Conservation (phyloP, 2,113 vertebrate genomes). For the Meriones unguiculatus region DNA sequence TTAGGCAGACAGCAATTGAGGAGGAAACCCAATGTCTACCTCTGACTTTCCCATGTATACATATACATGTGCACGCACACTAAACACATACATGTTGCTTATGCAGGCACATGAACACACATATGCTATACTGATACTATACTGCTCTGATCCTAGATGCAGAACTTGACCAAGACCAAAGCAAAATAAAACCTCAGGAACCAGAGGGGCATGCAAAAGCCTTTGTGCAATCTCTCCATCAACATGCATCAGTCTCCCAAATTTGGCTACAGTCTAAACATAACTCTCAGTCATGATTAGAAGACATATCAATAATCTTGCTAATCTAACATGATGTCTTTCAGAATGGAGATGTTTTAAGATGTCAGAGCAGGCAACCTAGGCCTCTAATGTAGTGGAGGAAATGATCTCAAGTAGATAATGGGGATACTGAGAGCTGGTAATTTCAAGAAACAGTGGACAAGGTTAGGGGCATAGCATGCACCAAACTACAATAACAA, state of each 20-base stretch:
- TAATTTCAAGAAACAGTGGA: not conserved
- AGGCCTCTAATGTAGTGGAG: not conserved
- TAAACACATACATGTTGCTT: not conserved
- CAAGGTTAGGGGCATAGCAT: not conserved
- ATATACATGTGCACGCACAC: not conserved
- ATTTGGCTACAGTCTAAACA: not conserved
- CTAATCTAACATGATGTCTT: not conserved
- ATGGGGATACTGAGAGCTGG: not conserved
- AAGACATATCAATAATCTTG: not conserved
- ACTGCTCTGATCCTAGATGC: not conserved
- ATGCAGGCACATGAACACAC: not conserved
- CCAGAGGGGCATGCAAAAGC: not conserved
- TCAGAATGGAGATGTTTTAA: not conserved
- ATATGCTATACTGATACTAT: not conserved
- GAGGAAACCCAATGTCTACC: not conserved
- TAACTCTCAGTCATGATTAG: not conserved
- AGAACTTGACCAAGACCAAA: not conserved
- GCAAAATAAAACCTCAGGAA: not conserved
- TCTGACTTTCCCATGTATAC: not conserved
- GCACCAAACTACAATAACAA: not conserved
- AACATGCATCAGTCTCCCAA: not conserved
- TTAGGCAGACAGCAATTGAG: not conserved
- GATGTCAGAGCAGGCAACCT: not conserved
- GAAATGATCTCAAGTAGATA: not conserved
- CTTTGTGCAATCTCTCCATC: not conserved